Evolutionary conservation across 2,888 invertebrate genomes (phyloP), one percentile per base, ranked within the genome.

Genomic region (Shargacucullia verbasci): DNA sequence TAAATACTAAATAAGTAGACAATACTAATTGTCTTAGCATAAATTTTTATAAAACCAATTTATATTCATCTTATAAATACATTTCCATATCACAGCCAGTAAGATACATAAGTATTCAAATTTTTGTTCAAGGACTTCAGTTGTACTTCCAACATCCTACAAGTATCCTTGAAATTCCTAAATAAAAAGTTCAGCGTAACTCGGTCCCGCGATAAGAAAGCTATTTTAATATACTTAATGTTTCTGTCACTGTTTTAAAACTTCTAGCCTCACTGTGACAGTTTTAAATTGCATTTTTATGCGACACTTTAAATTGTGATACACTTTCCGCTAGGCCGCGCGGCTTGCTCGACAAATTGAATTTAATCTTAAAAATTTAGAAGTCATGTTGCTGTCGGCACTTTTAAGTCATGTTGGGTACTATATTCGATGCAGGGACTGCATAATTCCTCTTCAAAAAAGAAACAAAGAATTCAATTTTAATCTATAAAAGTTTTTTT

Each of bases 231-330:
- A 65, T 61, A 59, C 53, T 43, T 65, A 50, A 61, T 65, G 66
- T 56, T 60, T 56, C 59, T 69, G 72, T 75, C 62, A 61, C 34
- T 60, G 45, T 63, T 69, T 56, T 60, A 52, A 73, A 69, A 70
- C 44, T 63, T 66, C 55, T 65, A 59, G 66, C 76, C 56, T 63
- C 55, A 56, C 44, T 56, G 66, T 72, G 73, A 73, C 73, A 70
- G 56, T 59, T 72, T 72, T 72, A 73, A 73, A 73, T 73, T 73
- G 73, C 76, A 73, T 73, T 73, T 73, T 73, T 73, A 72, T 61
- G 62, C 76, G 58, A 69, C 73, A 69, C 27, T 75, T 61, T 54
- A 49, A 60, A 65, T 54, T 29, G 58, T 11, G 56, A 73, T 59
- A 62, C 45, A 75, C 54, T 58, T 48, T 38, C 14, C 39, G 33